Evolutionary conservation across 35 echinoderm and acorn worm genomes (phyloP).

Genomic region (Stichopus chloronotus): DNA sequence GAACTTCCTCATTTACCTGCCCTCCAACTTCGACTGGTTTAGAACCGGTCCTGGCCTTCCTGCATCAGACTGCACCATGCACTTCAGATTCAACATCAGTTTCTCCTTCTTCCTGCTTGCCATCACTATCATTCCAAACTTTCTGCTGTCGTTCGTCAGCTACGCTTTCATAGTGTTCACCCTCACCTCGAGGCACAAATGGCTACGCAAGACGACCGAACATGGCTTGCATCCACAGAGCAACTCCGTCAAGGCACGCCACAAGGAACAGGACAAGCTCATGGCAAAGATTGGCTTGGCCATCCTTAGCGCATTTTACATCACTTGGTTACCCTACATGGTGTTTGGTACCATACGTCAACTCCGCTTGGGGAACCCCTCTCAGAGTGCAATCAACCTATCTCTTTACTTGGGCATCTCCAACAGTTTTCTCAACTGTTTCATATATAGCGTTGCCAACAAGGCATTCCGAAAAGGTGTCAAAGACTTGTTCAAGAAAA

Average conservation of each 20-base stretch:
- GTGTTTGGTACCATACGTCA: conserved; percentile 49
- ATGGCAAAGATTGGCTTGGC: conserved; percentile 80
- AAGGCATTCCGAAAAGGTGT: conserved; percentile 64
- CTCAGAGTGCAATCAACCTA: conserved; percentile 46
- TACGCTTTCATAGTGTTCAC: conserved; percentile 61
- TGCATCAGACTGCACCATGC: conserved; percentile 41
- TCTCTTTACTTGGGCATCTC: conserved; percentile 73
- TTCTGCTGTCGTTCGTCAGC: conserved; percentile 65
- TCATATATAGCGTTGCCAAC: conserved; percentile 84
- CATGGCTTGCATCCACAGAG: background rate
- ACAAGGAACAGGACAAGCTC: conserved; percentile 61
- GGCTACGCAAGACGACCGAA: conserved; percentile 35
- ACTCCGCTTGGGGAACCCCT: background rate
- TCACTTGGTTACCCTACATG: conserved; percentile 79
- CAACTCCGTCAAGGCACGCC: conserved; percentile 19
- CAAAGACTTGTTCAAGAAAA: conserved; percentile 25
- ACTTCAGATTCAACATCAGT: conserved; percentile 68
- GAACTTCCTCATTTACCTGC: conserved; percentile 58
- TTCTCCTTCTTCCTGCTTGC: conserved; percentile 67
- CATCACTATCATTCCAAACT: conserved; percentile 71
- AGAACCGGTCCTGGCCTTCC: background rate
- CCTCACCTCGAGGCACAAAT: conserved; percentile 36
- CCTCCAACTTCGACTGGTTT: conserved; percentile 63
- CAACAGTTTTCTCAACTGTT: conserved; percentile 87
- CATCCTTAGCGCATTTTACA: conserved; percentile 81